Base-by-base conservation (phyloP, 2,113 vertebrate species). In the Leuciscus idus region DNA sequence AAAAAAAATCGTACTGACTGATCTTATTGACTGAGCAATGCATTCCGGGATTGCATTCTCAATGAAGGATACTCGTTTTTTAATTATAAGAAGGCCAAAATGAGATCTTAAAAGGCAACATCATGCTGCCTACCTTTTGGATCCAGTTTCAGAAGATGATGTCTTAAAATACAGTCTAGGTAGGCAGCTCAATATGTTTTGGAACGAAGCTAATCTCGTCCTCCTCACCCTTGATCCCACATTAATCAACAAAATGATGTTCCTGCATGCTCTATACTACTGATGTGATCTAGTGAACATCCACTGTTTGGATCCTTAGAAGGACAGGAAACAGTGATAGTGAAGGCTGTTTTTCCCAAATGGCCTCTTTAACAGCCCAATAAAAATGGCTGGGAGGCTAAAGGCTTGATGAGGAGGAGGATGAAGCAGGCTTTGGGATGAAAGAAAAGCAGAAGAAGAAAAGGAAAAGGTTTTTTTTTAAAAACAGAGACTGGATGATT, bases 401-500 rank as follows among this genome's bases (percentile, higher is more conserved):
- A 86, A 26, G 78, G 33, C 66, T 64, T 82, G 81, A 82, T 72
- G 82, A 43, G 83, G 83, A 73, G 46, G 83, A 64, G 43, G 83
- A 85, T 64, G 61, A 55, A 87, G 85, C 33, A 76, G 64, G 48
- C 48, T n/a, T 48, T 30, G 10, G 81, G 64, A 87, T 43, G 84
- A 85, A 77, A 77, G 48, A 62, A 92, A 89, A 83, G 39, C 36
- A 81, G 28, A 70, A 43, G 72, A 64, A 52, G 23, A 77, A 84
- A 21, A 72, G 33, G 52, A 46, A 74, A 84, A 55, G 39, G 30
- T 23, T 86, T 81, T 75, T 52, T 84, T 61, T 43, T 0, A 0
- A 17, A 88, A 76, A 84, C 66, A 83, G 70, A 83, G 79, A 50
- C 61, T 19, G 82, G 82, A 81, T 90, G 89, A 90, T 90, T 88